phyloP scores from a whole-genome alignment of 2,113 vertebrate species.

The Prietella phreatophila region DNA sequence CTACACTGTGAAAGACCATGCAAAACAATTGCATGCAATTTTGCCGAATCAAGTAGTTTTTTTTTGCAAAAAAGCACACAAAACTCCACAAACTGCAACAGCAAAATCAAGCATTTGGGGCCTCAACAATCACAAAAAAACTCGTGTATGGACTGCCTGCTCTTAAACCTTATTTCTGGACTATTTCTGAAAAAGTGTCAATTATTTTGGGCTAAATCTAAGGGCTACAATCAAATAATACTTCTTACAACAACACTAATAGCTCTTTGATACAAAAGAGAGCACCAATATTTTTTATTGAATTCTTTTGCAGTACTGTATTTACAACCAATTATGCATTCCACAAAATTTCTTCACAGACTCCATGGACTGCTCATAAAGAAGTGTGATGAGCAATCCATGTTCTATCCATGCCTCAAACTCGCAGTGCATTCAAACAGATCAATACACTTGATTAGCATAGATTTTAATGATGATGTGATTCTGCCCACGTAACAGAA shows the following conservation, averaged over 20 bases:
- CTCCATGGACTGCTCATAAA: neutral
- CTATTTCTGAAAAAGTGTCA: neutral
- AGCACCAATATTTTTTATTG: too few relatives aligned
- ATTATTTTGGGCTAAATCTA: too few relatives aligned
- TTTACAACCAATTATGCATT: neutral
- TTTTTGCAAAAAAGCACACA: too few relatives aligned
- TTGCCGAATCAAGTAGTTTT: too few relatives aligned
- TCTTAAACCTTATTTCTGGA: neutral
- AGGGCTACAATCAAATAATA: neutral
- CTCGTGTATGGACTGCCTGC: too few relatives aligned
- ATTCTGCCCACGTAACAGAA: neutral
- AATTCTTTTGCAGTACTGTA: neutral
- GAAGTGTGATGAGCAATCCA: neutral
- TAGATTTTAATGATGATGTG: constrained; percentile 8
- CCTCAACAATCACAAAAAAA: too few relatives aligned
- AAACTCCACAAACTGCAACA: too few relatives aligned
- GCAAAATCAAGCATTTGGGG: too few relatives aligned
- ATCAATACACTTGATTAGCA: constrained; percentile 8
- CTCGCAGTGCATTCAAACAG: neutral
- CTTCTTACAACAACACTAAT: neutral
- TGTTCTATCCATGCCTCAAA: neutral
- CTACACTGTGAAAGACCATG: too few relatives aligned
- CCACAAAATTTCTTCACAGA: neutral
- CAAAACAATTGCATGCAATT: too few relatives aligned
- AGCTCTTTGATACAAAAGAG: neutral